These are phyloP conservation scores for Leptinotarsa undecemlineata DNA, from an alignment of 1,140 invertebrate species.

Conservation along the genomic window DNA sequence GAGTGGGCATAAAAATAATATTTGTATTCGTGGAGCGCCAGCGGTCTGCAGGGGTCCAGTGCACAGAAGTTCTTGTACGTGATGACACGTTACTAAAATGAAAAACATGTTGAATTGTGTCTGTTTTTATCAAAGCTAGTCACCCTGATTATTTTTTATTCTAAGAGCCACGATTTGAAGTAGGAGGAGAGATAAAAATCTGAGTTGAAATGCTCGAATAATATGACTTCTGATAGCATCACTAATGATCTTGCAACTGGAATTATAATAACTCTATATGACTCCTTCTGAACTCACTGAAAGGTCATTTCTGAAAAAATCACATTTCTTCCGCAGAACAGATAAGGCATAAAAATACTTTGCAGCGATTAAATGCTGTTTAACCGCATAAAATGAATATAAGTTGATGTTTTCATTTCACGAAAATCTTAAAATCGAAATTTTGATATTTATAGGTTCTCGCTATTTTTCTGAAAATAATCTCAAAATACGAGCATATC, in stretches of 20 bases:
- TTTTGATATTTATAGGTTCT: too few relatives aligned
- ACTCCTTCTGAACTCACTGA: not conserved
- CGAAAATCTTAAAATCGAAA: too few relatives aligned
- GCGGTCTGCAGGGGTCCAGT: slow-evolving; percentile 34
- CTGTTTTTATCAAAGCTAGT: slow-evolving; percentile 18
- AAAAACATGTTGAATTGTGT: slow-evolving; percentile 30
- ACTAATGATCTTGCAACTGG: not conserved
- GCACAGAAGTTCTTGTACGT: slow-evolving; percentile 44
- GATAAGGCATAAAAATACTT: too few relatives aligned
- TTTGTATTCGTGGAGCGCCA: slow-evolving; percentile 39
- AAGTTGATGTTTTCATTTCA: too few relatives aligned
- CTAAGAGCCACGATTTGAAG: not conserved
- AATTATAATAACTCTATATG: not conserved
- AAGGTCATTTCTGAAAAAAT: slow-evolving; percentile 3
- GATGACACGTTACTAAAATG: slow-evolving; percentile 48
- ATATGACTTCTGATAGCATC: not conserved
- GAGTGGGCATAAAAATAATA: slow-evolving; percentile 35
- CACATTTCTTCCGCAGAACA: too few relatives aligned
- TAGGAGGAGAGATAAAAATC: not conserved
- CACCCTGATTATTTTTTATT: slow-evolving; percentile 7
- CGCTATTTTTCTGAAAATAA: too few relatives aligned
- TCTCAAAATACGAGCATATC: too few relatives aligned
- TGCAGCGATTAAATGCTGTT: too few relatives aligned
- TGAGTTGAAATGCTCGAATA: not conserved
- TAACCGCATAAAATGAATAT: too few relatives aligned